Evolutionary conservation across 2,797 vertebrate species (phyloP), one percentile per base, ranked within the genome.

Genomic region (Myotis myotis): DNA sequence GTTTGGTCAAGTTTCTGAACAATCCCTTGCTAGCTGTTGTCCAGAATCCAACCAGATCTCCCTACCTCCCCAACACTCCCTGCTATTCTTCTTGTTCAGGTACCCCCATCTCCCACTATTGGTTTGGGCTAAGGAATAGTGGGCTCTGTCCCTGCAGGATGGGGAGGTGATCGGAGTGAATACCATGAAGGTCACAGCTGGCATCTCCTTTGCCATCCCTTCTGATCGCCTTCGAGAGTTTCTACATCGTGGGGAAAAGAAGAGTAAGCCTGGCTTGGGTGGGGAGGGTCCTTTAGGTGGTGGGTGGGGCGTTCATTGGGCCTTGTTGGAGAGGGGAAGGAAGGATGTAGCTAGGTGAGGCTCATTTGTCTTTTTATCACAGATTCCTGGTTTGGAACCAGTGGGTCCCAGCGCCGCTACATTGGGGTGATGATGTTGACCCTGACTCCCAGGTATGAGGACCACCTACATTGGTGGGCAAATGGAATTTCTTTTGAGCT

Each of bases 131-230:
- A 93, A 62, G 96, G 75, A 64, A 91, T 84, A 86, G 93, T 92
- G 96, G 95, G n/a, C 79, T 72, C 68, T 75, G 82, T 94, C 72
- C 82, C 91, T 93, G 89, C 98, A 99, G 99, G 99, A 99, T 10
- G 99, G 99, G 0, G 99, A 99, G 89, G 99, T 99, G 96, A 99
- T 99, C 0, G 99, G 99, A 1, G 99, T 99, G 97, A 99, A 99
- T 97, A 99, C 99, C 36, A 99, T 99, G 99, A 99, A 99, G 97
- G 99, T 99, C 97, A 99, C 99, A 0, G 98, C 99, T 0, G 99
- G 99, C 70, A 99, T 99, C 97, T 99, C 99, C 28, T 99, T 99
- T 84, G 99, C 99, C 81, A 99, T 99, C 96, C 99, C 99, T 1
- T 99, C 99, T 0, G 99, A 99, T 97, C 98, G 98, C 3, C 95